Percentiles rank a stretch among this genome's conserved stretches.
These are phyloP conservation scores for Ictidomys tridecemlineatus DNA, from an alignment of 2,113 vertebrate genomes.

Conservation along the genomic window DNA sequence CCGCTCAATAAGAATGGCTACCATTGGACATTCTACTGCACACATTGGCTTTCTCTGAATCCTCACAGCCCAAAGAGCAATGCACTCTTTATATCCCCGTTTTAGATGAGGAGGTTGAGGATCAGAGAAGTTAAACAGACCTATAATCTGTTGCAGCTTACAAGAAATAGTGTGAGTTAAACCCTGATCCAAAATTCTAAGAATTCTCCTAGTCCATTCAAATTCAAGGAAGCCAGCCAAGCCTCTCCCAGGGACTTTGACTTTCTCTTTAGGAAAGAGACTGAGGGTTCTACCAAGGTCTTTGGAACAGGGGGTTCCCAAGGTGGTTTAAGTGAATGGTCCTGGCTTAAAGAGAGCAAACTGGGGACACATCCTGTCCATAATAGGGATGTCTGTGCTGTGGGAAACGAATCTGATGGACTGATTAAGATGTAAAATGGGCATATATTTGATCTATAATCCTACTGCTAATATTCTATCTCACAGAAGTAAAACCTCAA, in stretches of 20 bases:
- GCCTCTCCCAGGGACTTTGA: no score
- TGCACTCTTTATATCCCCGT: not conserved
- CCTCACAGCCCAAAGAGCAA: not conserved
- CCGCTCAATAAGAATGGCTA: not conserved
- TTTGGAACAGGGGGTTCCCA: not conserved
- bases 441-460: not conserved
- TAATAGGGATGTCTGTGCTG: not conserved
- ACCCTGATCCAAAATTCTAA: not conserved
- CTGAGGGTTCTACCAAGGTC: not conserved
- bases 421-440: not conserved
- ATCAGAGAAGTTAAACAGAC: not conserved
- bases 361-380: not conserved
- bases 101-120: not conserved
- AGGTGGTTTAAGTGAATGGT: not conserved
- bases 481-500: not conserved
- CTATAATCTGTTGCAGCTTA: not conserved
- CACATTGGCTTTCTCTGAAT: not conserved
- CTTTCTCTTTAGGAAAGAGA: not conserved
- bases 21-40: not conserved
- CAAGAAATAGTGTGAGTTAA: not conserved
- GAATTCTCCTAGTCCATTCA: not conserved
- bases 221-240: not conserved
- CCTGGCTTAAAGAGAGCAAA: not conserved
- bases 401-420: not conserved
- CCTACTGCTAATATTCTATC: not conserved